These are phyloP conservation scores for Ursus arctos DNA, from an alignment of 2,113 vertebrate species.

Conservation along the genomic window DNA sequence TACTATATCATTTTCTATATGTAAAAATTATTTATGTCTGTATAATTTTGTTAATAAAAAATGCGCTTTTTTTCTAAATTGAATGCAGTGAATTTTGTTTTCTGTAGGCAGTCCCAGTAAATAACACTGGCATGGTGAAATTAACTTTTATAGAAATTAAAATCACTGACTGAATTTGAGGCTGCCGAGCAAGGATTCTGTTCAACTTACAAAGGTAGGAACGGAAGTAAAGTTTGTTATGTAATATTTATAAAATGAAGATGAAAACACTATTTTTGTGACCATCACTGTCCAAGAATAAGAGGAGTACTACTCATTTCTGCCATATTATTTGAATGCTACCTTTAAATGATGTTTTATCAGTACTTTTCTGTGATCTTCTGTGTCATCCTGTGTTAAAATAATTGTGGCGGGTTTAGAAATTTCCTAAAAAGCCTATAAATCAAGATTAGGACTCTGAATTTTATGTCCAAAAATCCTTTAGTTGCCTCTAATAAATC, in stretches of 20 bases:
- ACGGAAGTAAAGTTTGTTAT: neutral
- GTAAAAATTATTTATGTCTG: neutral
- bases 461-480: neutral
- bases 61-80: neutral
- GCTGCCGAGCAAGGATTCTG: neutral
- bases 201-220: neutral
- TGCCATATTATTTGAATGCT: neutral
- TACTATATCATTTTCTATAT: neutral
- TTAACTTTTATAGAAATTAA: neutral
- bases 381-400: neutral
- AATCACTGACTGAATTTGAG: neutral
- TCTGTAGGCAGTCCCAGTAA: neutral
- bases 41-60: neutral
- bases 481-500: neutral
- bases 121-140: neutral
- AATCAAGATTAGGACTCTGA: neutral
- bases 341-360: neutral
- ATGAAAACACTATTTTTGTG: neutral
- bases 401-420: neutral
- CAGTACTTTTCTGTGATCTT: neutral
- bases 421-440: neutral
- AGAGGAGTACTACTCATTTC: neutral
- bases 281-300: neutral
- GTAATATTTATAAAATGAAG: conserved; percentile 15
- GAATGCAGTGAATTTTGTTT: neutral